Conservation (phyloP, 92 coral and sea anemone species). For the Bergia sp. region DNA sequence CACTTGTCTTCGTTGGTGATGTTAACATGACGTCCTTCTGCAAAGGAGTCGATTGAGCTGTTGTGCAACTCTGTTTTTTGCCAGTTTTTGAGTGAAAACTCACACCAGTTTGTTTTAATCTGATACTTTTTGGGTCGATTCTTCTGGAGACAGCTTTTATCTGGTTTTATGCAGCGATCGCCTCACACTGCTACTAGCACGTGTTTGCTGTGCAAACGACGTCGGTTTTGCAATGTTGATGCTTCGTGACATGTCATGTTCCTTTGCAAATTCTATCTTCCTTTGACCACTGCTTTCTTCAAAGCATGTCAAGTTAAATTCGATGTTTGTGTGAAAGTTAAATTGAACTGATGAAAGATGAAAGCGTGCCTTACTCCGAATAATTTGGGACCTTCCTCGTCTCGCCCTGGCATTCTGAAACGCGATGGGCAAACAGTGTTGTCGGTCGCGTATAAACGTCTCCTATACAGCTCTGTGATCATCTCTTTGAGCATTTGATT, state of each 20-base stretch:
- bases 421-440: no score
- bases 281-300: no score
- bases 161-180: background rate
- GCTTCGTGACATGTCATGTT: background rate
- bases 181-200: background rate
- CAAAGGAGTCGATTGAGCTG: background rate
- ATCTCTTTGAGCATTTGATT: no score
- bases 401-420: no score
- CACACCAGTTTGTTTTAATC: background rate
- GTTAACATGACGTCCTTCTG: conserved; percentile 31
- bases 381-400: background rate
- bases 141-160: background rate
- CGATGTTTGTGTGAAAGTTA: background rate
- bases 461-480: no score
- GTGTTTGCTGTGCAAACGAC: background rate
- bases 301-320: background rate
- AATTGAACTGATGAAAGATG: background rate
- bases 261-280: background rate
- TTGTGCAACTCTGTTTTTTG: background rate
- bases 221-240: background rate
- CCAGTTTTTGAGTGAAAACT: background rate
- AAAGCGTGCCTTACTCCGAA: background rate
- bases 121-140: background rate
- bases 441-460: no score
- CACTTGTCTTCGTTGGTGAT: conserved; percentile 14